A percentile compares a stretch with the other conserved stretches of the same genome.
Conservation (phyloP, 1,140 invertebrate species). For the Drosophila bipectinata region DNA sequence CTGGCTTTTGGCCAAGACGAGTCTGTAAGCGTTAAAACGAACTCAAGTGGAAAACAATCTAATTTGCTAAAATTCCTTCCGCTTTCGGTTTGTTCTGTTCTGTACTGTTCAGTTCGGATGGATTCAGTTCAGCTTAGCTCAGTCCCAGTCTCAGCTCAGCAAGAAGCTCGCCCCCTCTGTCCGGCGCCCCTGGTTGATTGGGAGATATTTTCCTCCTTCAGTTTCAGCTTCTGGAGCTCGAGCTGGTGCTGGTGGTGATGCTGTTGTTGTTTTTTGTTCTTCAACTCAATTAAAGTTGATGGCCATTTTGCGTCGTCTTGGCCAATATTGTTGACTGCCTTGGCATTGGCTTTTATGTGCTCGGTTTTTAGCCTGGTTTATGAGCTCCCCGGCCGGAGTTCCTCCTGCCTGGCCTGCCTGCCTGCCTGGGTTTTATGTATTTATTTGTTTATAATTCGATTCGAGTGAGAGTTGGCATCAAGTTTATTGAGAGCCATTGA, state of each 20-base stretch:
- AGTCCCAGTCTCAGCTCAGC: background rate
- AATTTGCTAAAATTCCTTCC: constrained; percentile 83
- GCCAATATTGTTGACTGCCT: constrained; percentile 61
- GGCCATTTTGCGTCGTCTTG: constrained; percentile 69
- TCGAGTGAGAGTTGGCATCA: constrained; percentile 37
- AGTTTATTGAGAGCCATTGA: constrained; percentile 38
- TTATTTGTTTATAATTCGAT: constrained; percentile 82
- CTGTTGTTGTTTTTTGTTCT: constrained; percentile 53
- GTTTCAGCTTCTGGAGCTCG: constrained; percentile 8
- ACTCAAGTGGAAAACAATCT: constrained; percentile 84
- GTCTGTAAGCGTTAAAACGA: constrained; percentile 76
- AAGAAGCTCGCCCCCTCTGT: background rate
- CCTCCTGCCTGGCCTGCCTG: constrained; percentile 4
- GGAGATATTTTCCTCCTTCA: constrained; percentile 28
- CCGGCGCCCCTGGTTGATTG: background rate
- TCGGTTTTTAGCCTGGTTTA: constrained; percentile 62
- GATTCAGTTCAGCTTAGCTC: background rate
- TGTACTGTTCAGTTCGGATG: constrained; percentile 1
- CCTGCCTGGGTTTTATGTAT: constrained; percentile 45
- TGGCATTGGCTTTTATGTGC: constrained; percentile 69
- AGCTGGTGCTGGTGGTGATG: background rate
- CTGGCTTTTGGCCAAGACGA: constrained; percentile 29
- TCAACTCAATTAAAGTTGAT: constrained; percentile 82
- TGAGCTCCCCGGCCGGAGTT: constrained; percentile 43
- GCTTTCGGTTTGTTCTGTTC: constrained; percentile 39